Evolutionary conservation across 2,888 invertebrate species (phyloP).

Genomic region (Cephus spinipes): DNA sequence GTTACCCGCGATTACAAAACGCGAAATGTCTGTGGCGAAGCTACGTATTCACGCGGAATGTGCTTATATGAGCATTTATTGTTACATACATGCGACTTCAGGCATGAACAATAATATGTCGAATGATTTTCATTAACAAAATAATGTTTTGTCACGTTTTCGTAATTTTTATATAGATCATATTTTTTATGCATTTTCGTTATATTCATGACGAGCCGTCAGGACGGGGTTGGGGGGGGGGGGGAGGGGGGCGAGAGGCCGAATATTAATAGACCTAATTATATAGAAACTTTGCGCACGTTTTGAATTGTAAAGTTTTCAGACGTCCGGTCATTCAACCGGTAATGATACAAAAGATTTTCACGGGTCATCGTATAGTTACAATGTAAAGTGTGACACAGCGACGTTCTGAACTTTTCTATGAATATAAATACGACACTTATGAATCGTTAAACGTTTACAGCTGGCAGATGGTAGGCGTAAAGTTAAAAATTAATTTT

Average conservation of each 20-base stretch:
- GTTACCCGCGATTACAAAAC: not conserved
- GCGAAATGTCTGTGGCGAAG: not conserved
- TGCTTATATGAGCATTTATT: conserved; percentile 12
- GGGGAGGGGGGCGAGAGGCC: too few relatives aligned
- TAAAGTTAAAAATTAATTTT: not conserved
- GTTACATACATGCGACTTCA: not conserved
- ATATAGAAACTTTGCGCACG: not conserved
- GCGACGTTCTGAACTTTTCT: not conserved
- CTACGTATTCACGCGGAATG: conserved; percentile 2
- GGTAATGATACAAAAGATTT: not conserved
- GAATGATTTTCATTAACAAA: not conserved
- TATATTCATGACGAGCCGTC: too few relatives aligned
- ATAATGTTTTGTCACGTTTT: not conserved
- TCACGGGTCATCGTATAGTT: not conserved
- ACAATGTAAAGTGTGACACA: not conserved
- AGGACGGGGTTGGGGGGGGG: accelerated
- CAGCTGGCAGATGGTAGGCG: not conserved
- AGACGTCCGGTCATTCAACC: not conserved
- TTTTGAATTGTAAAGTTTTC: not conserved
- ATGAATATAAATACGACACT: not conserved
- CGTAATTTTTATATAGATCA: not conserved
- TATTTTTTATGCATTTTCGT: not conserved
- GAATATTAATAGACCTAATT: not conserved
- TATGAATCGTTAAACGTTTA: not conserved
- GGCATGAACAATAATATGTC: not conserved